A percentile compares a stretch with the other conserved stretches of the same genome.
Evolutionary conservation across 2,888 invertebrate species (phyloP).

Genomic region (Himalopsyche kuldschensis): DNA sequence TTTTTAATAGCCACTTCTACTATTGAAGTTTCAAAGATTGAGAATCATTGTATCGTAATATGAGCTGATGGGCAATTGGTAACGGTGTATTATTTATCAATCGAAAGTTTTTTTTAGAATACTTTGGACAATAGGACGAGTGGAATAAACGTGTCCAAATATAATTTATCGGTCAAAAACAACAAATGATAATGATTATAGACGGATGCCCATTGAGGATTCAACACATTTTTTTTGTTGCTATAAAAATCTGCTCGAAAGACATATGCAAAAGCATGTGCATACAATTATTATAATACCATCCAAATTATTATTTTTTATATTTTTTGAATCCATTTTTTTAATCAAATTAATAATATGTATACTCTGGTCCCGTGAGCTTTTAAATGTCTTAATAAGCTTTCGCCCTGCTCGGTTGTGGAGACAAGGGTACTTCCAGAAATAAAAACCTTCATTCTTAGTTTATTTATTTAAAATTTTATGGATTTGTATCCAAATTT

Average conservation of each 20-base stretch:
- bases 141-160: slow-evolving; percentile 35
- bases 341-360: too few relatives aligned
- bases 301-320: too few relatives aligned
- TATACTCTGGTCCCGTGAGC: too few relatives aligned
- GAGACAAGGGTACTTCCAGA: too few relatives aligned
- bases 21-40: neutral
- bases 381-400: too few relatives aligned
- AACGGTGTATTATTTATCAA: slow-evolving; percentile 37
- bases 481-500: too few relatives aligned
- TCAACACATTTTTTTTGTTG: neutral
- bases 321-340: too few relatives aligned
- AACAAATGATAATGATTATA: neutral
- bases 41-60: slow-evolving; percentile 15
- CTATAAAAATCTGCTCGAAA: neutral
- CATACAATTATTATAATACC: too few relatives aligned
- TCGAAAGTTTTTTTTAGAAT: slow-evolving; percentile 28
- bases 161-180: slow-evolving; percentile 36
- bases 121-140: slow-evolving; percentile 18
- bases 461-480: too few relatives aligned
- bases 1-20: too few relatives aligned
- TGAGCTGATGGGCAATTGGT: slow-evolving; percentile 26
- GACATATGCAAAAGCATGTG: neutral
- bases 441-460: too few relatives aligned
- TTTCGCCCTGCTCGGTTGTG: too few relatives aligned
- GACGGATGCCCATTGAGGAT: neutral